These are phyloP conservation scores for Drosophila lacteicornis DNA, from an alignment of 1,140 invertebrate genomes.

Conservation along the genomic window DNA sequence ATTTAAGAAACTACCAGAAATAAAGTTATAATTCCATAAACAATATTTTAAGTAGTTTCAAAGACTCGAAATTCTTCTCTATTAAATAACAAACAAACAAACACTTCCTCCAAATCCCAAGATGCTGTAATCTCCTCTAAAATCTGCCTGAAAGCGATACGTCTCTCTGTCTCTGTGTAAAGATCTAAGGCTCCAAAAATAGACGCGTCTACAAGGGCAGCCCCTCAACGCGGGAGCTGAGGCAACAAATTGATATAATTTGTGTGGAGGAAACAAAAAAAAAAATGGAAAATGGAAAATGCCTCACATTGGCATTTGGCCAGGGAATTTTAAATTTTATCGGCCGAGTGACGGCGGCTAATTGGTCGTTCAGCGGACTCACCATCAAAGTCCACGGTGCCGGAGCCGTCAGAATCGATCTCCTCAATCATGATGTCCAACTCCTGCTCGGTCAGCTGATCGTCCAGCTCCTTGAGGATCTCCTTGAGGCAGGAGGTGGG, in stretches of 20 bases:
- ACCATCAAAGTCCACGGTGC: conserved; percentile 89
- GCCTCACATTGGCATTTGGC: conserved; percentile 17
- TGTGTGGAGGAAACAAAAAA: conserved; percentile 6
- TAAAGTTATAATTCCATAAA: background rate
- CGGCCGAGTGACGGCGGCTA: conserved; percentile 47
- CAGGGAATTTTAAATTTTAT: conserved; percentile 40
- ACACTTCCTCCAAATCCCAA: background rate
- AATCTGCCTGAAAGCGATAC: conserved; percentile 8
- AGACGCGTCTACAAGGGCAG: conserved; percentile 30
- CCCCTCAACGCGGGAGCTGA: too few relatives aligned
- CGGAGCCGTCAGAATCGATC: conserved; percentile 97
- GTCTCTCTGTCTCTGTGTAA: conserved; percentile 19
- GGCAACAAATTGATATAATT: conserved; percentile 50
- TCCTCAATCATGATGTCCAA: conserved; percentile 98
- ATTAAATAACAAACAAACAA: conserved; percentile 7
- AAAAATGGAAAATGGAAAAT: conserved; percentile 19
- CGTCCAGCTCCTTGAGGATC: conserved; percentile 96
- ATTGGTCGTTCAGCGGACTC: conserved; percentile 64
- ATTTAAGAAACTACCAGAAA: background rate
- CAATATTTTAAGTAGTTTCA: background rate
- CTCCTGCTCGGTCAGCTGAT: conserved; percentile 96
- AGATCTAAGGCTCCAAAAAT: conserved; percentile 40
- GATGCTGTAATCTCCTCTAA: conserved; percentile 5
- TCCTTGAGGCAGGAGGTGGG: conserved; percentile 96
- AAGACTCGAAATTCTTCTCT: background rate